Evolutionary conservation across 2,797 vertebrate species (phyloP), one percentile per base, ranked within the genome.

Genomic region (Gorsachius magnificus): DNA sequence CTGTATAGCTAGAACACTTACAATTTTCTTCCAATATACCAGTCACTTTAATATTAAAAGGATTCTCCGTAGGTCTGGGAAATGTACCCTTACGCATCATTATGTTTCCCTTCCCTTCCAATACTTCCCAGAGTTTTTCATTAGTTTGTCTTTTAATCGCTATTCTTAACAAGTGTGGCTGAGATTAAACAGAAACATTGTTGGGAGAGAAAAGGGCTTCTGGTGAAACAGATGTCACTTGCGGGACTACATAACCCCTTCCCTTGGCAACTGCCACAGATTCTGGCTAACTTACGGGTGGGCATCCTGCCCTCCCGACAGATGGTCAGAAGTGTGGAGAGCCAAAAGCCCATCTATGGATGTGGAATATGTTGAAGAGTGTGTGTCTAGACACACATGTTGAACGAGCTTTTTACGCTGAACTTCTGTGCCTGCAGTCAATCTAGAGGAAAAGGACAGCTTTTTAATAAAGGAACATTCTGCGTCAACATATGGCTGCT

Each of bases 381-480:
- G 50, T 66, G 56, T 45, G 46, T 83, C 71, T 90, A 69, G 75
- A 79, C 60, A 21, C 48, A 43, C 93, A 66, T 10, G 16, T 54
- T 77, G 70, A 97, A 75, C 1, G 3, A 86, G 83, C 11, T 70
- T 79, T 93, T 93, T 72, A 90, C 51, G 70, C 61, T 93, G 89
- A 94, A 78, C 75, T 95, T 92, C 70, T 94, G 77, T 85, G 83
- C 64, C 74, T 1, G 1, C 43, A 83, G 77, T 81, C 38, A 86
- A 41, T 85, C 80, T 82, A 71, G 57, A 89, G 20, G 57, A 69
- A 65, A 75, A 61, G 51, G 66, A 75, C 50, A 41, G 72, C 24
- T 74, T 84, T 85, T 69, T n/a, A 81, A 96, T 82, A 88, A 93
- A 93, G 76, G 72, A 92, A 79, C 74, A 72, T 95, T 96, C 90